These are phyloP conservation scores for Caenorhabditis sp. DNA, from an alignment of 2,888 invertebrate species.

Conservation along the genomic window DNA sequence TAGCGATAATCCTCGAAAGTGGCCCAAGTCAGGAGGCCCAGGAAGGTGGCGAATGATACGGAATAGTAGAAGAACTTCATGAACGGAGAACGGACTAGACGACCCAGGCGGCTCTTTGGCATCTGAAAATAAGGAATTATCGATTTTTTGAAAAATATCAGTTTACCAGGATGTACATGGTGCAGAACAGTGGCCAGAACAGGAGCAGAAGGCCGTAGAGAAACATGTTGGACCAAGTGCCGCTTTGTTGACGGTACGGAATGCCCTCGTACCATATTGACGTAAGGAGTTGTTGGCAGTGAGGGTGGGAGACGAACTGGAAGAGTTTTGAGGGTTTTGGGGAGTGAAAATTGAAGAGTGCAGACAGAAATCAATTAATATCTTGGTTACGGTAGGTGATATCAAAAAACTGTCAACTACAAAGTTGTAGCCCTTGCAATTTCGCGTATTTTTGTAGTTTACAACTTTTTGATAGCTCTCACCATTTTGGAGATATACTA, in stretches of 20 bases:
- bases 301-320: slow-evolving; percentile 86
- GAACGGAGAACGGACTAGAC: slow-evolving; percentile 85
- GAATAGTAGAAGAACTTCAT: slow-evolving; percentile 86
- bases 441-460: no score
- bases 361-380: neutral
- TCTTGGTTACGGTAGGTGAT: no score
- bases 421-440: no score
- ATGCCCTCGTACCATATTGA: slow-evolving; percentile 86
- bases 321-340: slow-evolving; percentile 12
- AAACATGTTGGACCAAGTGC: slow-evolving; percentile 83
- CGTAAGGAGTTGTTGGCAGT: slow-evolving; percentile 86
- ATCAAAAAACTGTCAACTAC: no score
- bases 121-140: slow-evolving; percentile 63
- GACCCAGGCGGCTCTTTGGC: slow-evolving; percentile 85
- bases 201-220: slow-evolving; percentile 85
- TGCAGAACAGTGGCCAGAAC: slow-evolving; percentile 84
- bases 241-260: slow-evolving; percentile 83
- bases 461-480: no score
- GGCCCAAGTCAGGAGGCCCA: slow-evolving; percentile 85
- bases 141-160: neutral
- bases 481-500: no score
- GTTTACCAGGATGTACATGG: slow-evolving; percentile 78
- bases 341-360: neutral
- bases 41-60: slow-evolving; percentile 86
- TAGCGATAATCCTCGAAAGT: slow-evolving; percentile 81